A percentile compares a stretch with the other conserved stretches of the same genome.
Evolutionary conservation across 2,113 vertebrate species (phyloP).

Genomic region (Xenus cinereus): DNA sequence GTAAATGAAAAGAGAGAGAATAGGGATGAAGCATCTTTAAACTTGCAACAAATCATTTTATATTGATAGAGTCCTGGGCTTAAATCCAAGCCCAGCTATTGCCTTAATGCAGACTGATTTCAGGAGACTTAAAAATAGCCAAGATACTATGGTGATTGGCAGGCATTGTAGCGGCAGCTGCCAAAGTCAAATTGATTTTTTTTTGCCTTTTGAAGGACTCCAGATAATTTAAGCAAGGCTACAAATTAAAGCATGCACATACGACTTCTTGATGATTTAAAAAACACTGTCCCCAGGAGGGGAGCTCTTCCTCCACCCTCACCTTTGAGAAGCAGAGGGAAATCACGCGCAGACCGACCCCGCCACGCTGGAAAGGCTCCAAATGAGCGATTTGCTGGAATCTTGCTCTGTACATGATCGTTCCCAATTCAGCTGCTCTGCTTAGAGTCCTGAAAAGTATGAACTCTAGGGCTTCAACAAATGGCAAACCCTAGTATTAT

Average conservation of each 20-base stretch:
- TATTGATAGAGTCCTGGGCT: constrained; percentile 75
- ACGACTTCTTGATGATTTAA: background rate
- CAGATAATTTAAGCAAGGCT: constrained; percentile 32
- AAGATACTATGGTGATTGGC: constrained; percentile 67
- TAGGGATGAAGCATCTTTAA: constrained; percentile 67
- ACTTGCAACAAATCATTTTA: constrained; percentile 73
- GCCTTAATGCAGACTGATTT: constrained; percentile 74
- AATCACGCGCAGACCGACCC: background rate
- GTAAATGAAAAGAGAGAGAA: constrained; percentile 68
- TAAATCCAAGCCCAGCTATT: constrained; percentile 69
- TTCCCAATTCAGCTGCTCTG: background rate
- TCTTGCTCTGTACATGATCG: background rate
- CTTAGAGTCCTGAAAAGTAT: background rate
- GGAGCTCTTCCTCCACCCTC: background rate
- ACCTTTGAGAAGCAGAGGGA: background rate
- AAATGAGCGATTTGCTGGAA: background rate
- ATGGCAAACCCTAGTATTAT: background rate
- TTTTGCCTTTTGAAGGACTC: constrained; percentile 64
- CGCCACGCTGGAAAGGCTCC: background rate
- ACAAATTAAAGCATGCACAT: background rate
- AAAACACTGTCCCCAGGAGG: background rate
- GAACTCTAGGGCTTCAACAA: background rate
- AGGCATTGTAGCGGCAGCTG: constrained; percentile 53
- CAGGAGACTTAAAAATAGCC: constrained; percentile 72
- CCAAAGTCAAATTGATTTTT: constrained; percentile 70